Evolutionary conservation across 1,140 invertebrate genomes (phyloP), one percentile per base, ranked within the genome.

Genomic region (Protaetia brevitarsis): DNA sequence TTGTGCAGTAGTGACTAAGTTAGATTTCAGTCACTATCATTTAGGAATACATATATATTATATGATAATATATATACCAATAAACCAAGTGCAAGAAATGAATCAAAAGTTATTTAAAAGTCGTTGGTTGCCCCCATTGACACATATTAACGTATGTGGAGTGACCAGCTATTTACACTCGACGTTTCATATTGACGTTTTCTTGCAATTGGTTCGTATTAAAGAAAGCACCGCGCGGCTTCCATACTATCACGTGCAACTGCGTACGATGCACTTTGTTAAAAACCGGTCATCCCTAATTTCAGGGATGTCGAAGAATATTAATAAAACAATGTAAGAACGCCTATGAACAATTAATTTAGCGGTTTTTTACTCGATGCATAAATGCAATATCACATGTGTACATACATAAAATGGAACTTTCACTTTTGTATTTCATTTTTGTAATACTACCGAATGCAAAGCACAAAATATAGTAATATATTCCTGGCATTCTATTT

Each of bases 1-100:
- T 73, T 74, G 69, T 68, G 66, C 68, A 65, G 63, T 69, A 71
- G 71, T 73, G 69, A 73, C 67, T 64, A 66, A 71, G 61, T 72
- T 59, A 59, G 29, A 56, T 56, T 56, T 56, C 16, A 27, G 27
- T 60, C 30, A 34, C 58, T 60, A 34, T 34, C n/a, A 29, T 60
- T 30, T 60, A 60, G 30, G 16, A 23, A 60, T 60, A 23, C 30
- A 19, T 51, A 29, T 67, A 63, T 60, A 60, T 63, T 56, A 51
- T 45, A 63, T 63, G 30, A 64, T 65, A 27, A 64, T 60, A 37
- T 34, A 31, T 64, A 63, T 58, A 61, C 51, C 1, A 8, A 45
- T 3, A 23, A 51, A 51, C 19, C 41, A 37, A 36, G 16, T 56
- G 34, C 51, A 58, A 16, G 57, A 67, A 37, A 63, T 58, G 61